Evolutionary conservation across 2,888 invertebrate genomes (phyloP), one percentile per base, ranked within the genome.

Genomic region (Tholera decimalis): DNA sequence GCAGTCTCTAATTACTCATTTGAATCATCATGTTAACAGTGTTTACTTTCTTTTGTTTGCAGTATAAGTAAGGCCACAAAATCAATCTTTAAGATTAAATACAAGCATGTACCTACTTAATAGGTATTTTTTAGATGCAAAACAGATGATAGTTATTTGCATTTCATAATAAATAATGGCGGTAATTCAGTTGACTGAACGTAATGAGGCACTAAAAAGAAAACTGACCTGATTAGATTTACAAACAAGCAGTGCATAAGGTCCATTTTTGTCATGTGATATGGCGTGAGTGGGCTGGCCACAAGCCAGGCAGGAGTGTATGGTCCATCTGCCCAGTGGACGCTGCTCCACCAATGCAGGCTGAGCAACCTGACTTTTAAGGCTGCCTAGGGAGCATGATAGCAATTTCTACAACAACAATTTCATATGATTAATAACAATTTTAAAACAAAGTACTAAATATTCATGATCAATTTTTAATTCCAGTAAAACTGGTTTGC

Each of bases 221-320:
- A 62, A 22, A 94, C 96, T 95, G 86, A 97, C 97, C 92, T 96
- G 91, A 85, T 96, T 91, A 80, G 96, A 92, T 83, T 96, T 93
- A 84, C 95, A 94, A 74, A 97, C 92, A 72, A 97, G 91, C 59
- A 96, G 94, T 76, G 96, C 93, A 73, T 85, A 88, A 26, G 85
- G 74, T 54, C 83, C 85, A 62, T 72, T 84, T 81, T 94, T 95
- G 79, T 96, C 96, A 82, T 95, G 94, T 75, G 96, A 94, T 44
- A 96, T 89, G 51, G 97, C 97, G 90, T 97, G 97, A 18, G 97
- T 97, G 77, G 95, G 94, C 75, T 96, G 94, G 44, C 94, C 95
- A 89, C 97, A 97, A 80, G 97, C 97, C 62, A 97, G 91, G 89
- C 97, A 97, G 51, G 95, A 95, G 86, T 96, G 95, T 66, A 97